Conservation (phyloP, 2,113 vertebrate genomes). For the Xiphophorus hellerii region DNA sequence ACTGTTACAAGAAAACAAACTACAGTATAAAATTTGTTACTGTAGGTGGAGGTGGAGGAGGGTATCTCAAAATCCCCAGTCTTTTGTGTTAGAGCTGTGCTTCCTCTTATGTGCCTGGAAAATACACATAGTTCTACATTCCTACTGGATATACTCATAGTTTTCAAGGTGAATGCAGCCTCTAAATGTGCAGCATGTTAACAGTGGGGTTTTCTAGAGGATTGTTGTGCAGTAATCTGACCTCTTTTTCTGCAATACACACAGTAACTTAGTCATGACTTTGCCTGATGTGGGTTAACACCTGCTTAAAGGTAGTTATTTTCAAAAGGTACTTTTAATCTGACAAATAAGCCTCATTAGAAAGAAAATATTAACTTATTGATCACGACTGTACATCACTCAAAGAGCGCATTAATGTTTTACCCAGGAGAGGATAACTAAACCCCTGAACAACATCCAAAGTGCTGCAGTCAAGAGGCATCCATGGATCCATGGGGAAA, state of each 20-base stretch:
- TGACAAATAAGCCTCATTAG: too few species aligned
- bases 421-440: too few species aligned
- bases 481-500: too few species aligned
- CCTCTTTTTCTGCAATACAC: background rate
- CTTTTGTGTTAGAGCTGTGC: background rate
- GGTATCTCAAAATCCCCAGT: conserved; percentile 1
- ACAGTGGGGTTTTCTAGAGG: background rate
- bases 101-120: conserved; percentile 1
- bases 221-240: conserved; percentile 24
- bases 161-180: background rate
- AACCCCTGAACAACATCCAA: too few species aligned
- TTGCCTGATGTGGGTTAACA: background rate
- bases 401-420: too few species aligned
- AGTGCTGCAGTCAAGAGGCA: too few species aligned
- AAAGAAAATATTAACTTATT: too few species aligned
- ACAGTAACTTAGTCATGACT: background rate
- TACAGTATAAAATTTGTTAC: conserved; percentile 12
- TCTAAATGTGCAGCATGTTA: background rate
- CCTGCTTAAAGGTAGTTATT: background rate
- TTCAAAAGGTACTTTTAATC: background rate
- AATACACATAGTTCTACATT: background rate
- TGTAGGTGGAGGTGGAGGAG: conserved; percentile 37
- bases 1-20: conserved; percentile 66
- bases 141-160: background rate
- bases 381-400: too few species aligned